Conservation (phyloP, 1,140 invertebrate genomes). For the Heliconius congener region DNA sequence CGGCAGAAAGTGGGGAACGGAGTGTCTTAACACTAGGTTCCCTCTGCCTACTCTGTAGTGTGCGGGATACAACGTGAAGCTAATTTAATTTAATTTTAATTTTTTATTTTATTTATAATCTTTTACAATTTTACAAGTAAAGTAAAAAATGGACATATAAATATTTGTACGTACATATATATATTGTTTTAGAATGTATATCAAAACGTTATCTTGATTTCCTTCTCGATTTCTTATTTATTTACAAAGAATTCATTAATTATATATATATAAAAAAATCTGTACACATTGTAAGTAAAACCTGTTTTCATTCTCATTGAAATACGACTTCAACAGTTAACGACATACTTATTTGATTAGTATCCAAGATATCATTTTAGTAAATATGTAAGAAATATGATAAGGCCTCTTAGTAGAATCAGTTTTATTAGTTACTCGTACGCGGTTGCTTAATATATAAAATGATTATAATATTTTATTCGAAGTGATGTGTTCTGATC, state of each 20-base stretch:
- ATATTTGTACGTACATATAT: too few species aligned
- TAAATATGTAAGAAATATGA: constrained; percentile 49
- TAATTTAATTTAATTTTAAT: too few species aligned
- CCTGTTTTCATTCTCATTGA: not conserved
- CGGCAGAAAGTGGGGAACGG: too few species aligned
- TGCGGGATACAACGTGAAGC: too few species aligned
- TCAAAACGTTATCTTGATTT: not conserved
- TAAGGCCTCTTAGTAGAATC: constrained; percentile 36
- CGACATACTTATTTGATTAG: constrained; percentile 41
- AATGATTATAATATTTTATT: not conserved
- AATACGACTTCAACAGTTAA: not conserved
- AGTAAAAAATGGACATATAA: too few species aligned
- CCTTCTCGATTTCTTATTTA: not conserved
- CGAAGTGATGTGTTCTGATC: not conserved
- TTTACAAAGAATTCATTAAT: not conserved
- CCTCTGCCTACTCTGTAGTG: too few species aligned
- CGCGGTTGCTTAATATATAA: not conserved
- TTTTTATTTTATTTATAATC: too few species aligned
- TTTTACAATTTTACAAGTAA: too few species aligned
- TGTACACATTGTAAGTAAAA: not conserved
- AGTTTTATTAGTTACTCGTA: constrained; percentile 24
- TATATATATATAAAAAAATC: not conserved
- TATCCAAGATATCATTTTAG: constrained; percentile 41
- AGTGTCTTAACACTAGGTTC: too few species aligned
- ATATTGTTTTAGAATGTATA: not conserved